Evolutionary conservation across 1,140 invertebrate genomes (phyloP).

Genomic region (Rhopalosiphum padi): DNA sequence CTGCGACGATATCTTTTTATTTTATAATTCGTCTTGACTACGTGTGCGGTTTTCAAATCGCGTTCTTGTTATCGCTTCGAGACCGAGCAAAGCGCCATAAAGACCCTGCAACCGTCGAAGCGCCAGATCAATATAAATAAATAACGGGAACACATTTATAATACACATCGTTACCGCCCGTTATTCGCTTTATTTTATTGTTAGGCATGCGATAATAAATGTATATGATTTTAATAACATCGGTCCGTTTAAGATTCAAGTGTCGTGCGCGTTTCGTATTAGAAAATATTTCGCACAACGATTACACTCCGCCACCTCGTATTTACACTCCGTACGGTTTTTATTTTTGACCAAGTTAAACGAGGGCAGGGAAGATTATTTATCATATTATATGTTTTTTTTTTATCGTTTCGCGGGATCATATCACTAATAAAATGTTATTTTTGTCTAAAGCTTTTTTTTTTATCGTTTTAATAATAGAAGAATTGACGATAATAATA

Average conservation of each 20-base stretch:
- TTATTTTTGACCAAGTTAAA: neutral
- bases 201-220: neutral
- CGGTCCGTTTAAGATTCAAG: constrained; percentile 9
- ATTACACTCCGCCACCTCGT: neutral
- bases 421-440: neutral
- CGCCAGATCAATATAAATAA: constrained; percentile 23
- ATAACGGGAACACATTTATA: constrained; percentile 25
- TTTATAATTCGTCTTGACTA: constrained; percentile 2
- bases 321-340: neutral
- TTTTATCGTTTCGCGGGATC: neutral
- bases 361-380: neutral
- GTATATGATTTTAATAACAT: constrained; percentile 26
- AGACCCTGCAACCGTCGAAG: neutral
- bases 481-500: neutral
- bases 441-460: neutral
- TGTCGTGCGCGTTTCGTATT: neutral
- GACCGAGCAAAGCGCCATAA: neutral
- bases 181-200: constrained; percentile 30
- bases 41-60: constrained; percentile 31
- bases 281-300: neutral
- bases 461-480: constrained; percentile 18
- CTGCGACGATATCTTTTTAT: neutral
- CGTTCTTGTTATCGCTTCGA: neutral
- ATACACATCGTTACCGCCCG: constrained; percentile 14
- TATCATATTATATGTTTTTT: neutral